Base-by-base conservation (phyloP, 2,797 vertebrate species). In the Xyrichtys novacula region DNA sequence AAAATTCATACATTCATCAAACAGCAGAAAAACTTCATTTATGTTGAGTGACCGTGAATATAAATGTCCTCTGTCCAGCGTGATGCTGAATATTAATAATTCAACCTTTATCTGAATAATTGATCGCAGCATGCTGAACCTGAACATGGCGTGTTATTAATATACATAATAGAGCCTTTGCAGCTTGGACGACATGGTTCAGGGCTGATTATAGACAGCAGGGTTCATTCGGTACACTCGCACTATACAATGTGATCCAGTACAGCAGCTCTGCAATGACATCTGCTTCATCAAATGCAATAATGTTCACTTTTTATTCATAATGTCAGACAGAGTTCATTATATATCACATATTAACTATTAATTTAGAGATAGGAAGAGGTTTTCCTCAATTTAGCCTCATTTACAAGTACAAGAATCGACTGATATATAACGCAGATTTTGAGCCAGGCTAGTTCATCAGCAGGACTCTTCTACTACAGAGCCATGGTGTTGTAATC, bases 71-170 rank as follows among this genome's bases (percentile, higher is more conserved):
- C 40, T 55, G 34, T 43, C 60, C 36, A 44, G 43, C 19, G 7
- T 31, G 32, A 5, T 48, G 19, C 53, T 32, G 28, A 73, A 31
- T 38, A 62, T 83, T 46, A 73, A 74, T 83, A 73, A 89, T 84
- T 84, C 32, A 83, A 1, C 23, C 29, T 46, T 20, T 28, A 22
- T 71, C 29, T 86, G 56, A 89, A 87, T 90, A 79, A 85, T 85
- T 81, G 6, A 85, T 53, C 17, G 20, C 44, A 52, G 64, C 34
- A 26, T 20, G 50, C 43, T 12, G 48, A 20, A 68, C 40, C 42
- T 67, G 40, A 53, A 40, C 34, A 23, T 43, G 11, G 1, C 12
- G 29, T 65, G 19, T 53, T 61, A 55, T 46, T 55, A 79, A 73
- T 65, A 47, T 65, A 26, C 22, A 47, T 23, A 19, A 20, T 23